These are phyloP conservation scores for Sminthurinus aureus DNA, from an alignment of 2,888 invertebrate genomes.

Conservation along the genomic window DNA sequence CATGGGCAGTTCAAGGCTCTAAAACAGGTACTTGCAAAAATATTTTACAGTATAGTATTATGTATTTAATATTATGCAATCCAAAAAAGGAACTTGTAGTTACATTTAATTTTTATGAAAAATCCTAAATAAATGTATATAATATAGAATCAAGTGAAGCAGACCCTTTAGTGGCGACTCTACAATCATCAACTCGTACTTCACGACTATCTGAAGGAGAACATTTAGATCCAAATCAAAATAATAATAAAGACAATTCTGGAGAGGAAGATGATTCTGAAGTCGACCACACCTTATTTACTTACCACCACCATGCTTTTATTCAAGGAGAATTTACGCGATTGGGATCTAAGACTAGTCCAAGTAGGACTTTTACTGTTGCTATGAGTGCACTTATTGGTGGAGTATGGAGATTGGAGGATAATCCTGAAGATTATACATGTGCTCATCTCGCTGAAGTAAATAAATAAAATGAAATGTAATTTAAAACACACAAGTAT, in stretches of 20 bases:
- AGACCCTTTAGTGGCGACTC: neutral
- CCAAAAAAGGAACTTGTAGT: neutral
- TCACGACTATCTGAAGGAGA: neutral
- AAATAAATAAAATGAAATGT: too few species aligned
- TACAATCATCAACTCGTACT: neutral
- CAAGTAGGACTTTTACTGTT: neutral
- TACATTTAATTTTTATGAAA: neutral
- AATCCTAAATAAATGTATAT: too few species aligned
- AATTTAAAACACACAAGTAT: too few species aligned
- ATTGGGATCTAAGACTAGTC: neutral
- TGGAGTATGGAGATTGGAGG: neutral
- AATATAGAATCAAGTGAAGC: too few species aligned
- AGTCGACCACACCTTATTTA: neutral
- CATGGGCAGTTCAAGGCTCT: neutral
- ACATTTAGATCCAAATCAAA: neutral
- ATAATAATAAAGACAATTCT: neutral
- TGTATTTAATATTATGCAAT: neutral
- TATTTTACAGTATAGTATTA: neutral
- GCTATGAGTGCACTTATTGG: neutral
- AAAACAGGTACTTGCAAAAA: neutral
- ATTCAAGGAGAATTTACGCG: neutral
- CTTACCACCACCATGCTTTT: neutral
- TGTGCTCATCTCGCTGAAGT: conserved; percentile 4
- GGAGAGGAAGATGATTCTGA: neutral
- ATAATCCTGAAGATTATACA: neutral